These are phyloP conservation scores for Pollenia griseotomentosa DNA, from an alignment of 2,888 invertebrate genomes.

Conservation along the genomic window DNA sequence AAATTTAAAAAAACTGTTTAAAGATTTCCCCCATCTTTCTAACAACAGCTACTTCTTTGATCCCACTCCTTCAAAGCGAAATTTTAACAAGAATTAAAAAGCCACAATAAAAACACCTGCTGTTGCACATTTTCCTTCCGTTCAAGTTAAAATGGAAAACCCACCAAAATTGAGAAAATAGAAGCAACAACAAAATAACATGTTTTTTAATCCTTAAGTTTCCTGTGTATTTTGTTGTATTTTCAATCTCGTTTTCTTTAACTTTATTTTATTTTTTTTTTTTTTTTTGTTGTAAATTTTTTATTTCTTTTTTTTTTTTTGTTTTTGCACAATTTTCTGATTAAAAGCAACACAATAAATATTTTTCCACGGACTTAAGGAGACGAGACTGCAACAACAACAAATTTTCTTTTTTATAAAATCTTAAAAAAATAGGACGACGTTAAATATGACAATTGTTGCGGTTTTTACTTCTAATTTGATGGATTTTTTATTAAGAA, in stretches of 20 bases:
- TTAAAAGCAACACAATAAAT: slow-evolving; percentile 36
- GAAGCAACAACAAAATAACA: neutral
- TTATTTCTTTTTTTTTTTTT: neutral
- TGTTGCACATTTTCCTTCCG: slow-evolving; percentile 44
- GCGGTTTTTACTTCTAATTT: slow-evolving; percentile 14
- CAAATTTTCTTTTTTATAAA: too few relatives aligned
- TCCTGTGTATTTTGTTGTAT: slow-evolving; percentile 26
- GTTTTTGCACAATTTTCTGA: slow-evolving; percentile 18
- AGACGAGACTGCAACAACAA: neutral
- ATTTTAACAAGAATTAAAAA: neutral
- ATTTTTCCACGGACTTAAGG: slow-evolving; percentile 18
- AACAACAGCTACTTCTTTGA: too few relatives aligned
- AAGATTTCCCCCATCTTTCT: too few relatives aligned
- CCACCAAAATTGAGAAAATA: neutral
- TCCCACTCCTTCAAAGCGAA: neutral
- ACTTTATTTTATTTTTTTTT: slow-evolving; percentile 1
- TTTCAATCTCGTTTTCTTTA: slow-evolving; percentile 13
- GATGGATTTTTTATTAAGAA: neutral
- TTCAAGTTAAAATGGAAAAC: slow-evolving; percentile 11
- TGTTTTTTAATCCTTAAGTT: slow-evolving; percentile 31
- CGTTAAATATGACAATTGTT: slow-evolving; percentile 26
- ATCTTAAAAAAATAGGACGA: too few relatives aligned
- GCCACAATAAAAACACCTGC: slow-evolving; percentile 45
- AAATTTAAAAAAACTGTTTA: too few relatives aligned
- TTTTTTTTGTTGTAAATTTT: neutral